Evolutionary conservation across 1,140 invertebrate genomes (phyloP).

Genomic region (Microplitis demolitor): DNA sequence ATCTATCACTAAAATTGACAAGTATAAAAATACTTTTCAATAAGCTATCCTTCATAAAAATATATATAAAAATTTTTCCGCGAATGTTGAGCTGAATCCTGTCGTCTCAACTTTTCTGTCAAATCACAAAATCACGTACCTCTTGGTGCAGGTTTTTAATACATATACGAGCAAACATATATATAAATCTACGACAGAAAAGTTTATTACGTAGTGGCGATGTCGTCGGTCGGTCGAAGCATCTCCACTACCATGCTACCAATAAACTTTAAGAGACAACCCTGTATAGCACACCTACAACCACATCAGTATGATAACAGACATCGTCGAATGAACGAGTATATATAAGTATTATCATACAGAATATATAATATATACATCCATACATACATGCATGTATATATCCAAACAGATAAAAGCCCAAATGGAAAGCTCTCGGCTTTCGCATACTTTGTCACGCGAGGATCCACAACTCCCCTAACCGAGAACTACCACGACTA

Average conservation of each 20-base stretch:
- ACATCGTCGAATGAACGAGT: neutral
- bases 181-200: constrained; percentile 22
- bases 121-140: neutral
- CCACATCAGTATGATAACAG: too few species aligned
- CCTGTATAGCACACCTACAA: neutral
- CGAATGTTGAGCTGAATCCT: too few species aligned
- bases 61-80: too few species aligned
- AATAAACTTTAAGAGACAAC: neutral
- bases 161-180: neutral
- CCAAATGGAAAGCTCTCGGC: neutral
- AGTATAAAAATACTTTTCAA: too few species aligned
- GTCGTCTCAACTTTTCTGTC: too few species aligned
- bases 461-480: neutral
- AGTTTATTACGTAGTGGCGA: constrained; percentile 21
- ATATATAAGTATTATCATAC: neutral
- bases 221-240: constrained; percentile 1
- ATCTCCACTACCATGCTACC: neutral
- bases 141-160: neutral
- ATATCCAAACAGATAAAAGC: neutral
- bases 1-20: too few species aligned
- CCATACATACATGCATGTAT: too few species aligned
- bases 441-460: constrained; percentile 7
- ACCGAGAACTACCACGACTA: too few species aligned
- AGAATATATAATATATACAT: neutral
- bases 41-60: too few species aligned